Conservation (phyloP, 2,113 vertebrate genomes). For the Ictidomys tridecemlineatus region DNA sequence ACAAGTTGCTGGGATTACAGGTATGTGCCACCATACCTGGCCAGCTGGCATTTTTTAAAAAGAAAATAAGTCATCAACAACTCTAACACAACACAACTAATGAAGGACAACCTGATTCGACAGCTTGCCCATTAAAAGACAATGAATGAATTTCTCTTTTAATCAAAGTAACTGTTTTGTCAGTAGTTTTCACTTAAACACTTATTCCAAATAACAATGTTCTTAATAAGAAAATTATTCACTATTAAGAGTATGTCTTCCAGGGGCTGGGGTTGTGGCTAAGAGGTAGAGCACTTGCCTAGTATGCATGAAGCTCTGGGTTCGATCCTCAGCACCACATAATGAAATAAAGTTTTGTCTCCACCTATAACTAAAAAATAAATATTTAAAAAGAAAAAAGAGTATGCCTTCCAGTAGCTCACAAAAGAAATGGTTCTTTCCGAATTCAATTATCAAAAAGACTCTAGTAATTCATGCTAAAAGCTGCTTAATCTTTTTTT, state of each 20-base stretch:
- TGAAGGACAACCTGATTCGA: background rate
- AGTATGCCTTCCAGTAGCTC: background rate
- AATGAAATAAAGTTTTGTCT: too few relatives aligned
- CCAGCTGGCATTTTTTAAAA: background rate
- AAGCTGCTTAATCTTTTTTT: background rate
- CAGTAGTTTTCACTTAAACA: background rate
- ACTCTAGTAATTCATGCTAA: slow-evolving; percentile 27
- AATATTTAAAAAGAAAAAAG: too few relatives aligned
- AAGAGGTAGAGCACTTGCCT: too few relatives aligned
- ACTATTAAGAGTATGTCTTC: slow-evolving; percentile 30
- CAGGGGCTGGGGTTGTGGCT: background rate
- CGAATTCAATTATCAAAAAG: slow-evolving; percentile 19
- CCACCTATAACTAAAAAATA: too few relatives aligned
- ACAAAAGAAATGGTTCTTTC: slow-evolving; percentile 26
- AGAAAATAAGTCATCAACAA: background rate
- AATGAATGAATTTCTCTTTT: background rate
- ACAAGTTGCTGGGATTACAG: background rate
- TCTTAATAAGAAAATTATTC: background rate
- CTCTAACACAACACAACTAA: slow-evolving; percentile 34
- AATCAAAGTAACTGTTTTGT: background rate
- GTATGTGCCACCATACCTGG: too few relatives aligned
- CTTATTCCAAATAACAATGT: background rate
- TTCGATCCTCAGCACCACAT: too few relatives aligned
- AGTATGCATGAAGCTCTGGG: too few relatives aligned
- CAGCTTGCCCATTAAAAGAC: background rate